Evolutionary conservation across 2,113 vertebrate species (phyloP).

Genomic region (Manacus vitellinus): DNA sequence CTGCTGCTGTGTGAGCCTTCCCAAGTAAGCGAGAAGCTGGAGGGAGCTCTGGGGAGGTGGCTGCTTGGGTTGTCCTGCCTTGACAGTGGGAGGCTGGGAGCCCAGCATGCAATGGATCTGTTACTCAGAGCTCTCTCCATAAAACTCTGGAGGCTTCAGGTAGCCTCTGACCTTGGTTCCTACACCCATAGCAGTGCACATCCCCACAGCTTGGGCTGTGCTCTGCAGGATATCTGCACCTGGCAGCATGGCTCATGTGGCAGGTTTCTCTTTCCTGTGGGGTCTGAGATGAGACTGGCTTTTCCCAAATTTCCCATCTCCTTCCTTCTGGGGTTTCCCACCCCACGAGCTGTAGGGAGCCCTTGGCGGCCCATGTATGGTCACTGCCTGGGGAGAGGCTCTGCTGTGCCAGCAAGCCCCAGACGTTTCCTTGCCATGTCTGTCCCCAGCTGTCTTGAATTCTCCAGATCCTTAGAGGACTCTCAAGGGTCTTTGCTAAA

Average conservation of each 20-base stretch:
- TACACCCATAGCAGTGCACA: background rate
- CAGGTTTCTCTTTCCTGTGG: background rate
- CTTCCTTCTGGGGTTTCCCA: background rate
- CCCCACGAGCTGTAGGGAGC: background rate
- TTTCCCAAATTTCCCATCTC: background rate
- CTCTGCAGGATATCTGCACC: background rate
- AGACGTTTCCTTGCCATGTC: background rate
- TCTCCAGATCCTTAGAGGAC: slow-evolving; percentile 49
- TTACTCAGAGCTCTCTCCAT: background rate
- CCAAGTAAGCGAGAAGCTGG: background rate
- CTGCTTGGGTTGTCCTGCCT: background rate
- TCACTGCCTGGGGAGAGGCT: background rate
- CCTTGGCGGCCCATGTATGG: slow-evolving; percentile 53
- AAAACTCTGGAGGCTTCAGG: background rate
- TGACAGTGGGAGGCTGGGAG: background rate
- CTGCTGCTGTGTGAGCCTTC: background rate
- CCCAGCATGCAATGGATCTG: rapidly evolving
- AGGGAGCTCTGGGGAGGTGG: background rate
- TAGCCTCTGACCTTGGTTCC: background rate
- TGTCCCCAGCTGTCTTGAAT: slow-evolving; percentile 65
- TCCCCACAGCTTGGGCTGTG: background rate
- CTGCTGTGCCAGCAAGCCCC: background rate
- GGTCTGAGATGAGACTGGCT: background rate
- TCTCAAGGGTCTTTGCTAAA: slow-evolving; percentile 16
- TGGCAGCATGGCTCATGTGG: background rate